Base-by-base conservation (phyloP, 2,797 vertebrate genomes). In the Synanceia verrucosa region DNA sequence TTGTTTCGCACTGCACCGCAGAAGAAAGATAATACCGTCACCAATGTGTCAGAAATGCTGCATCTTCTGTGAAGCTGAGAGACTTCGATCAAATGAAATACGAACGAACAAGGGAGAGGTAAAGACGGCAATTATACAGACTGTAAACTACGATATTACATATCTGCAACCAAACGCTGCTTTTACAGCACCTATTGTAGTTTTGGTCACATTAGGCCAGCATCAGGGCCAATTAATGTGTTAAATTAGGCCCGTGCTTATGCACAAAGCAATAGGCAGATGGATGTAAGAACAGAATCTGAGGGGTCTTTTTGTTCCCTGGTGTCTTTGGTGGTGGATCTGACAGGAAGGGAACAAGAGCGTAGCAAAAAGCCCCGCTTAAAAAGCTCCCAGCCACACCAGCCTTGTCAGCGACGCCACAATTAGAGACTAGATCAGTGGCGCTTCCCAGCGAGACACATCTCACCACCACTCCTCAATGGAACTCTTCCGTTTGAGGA, bases 361-460 rank as follows among this genome's bases (percentile, higher is more conserved):
- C 52, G 68, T 23, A 72, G 84, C 82, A 85, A 88, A 90, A 88
- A 88, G 85, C 84, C 76, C 58, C 9, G 76, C 86, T 90, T 85
- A 86, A 87, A 91, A 89, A 88, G 83, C 86, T 86, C 84, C 74
- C 56, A 88, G 89, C 84, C 86, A 88, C 82, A 82, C 76, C 81
- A 86, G 84, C 62, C 83, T 90, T 89, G 88, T 92, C 88, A 89
- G 83, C 75, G 65, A 80, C 62, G 79, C 79, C 87, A 91, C 91
- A 93, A 93, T 92, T 91, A 93, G 87, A 92, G 90, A 87, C 85
- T 72, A 88, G 88, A 93, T 93, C 88, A 92, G 82, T 90, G 83
- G 86, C 73, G 70, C 88, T 89, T 91, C 83, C 83, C 83, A 82
- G 87, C 57, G 50, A 88, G 89, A 86, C 89, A 84, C 84, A 88